phyloP scores from a whole-genome alignment of 2,797 vertebrate genomes.

The Gallirallus australis region DNA sequence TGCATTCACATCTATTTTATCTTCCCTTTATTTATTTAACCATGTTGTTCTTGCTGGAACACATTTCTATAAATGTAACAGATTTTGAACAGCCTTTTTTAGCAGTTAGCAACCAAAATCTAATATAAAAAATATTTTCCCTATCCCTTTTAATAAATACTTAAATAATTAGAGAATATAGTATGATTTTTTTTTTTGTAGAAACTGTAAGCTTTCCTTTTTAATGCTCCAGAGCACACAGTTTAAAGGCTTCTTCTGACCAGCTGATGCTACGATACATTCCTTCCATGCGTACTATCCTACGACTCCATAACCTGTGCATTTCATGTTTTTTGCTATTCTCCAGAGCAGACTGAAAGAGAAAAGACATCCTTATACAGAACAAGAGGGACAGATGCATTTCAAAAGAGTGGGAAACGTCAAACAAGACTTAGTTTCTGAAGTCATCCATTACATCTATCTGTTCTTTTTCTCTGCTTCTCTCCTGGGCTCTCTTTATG shows the following conservation, averaged over 20 bases:
- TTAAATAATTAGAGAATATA: background rate
- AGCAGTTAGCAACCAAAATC: background rate
- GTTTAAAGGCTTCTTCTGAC: background rate
- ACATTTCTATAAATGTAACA: background rate
- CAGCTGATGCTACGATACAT: background rate
- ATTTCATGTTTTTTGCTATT: background rate
- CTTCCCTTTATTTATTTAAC: constrained; percentile 68
- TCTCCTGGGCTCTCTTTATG: background rate
- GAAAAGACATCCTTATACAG: background rate
- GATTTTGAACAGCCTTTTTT: background rate
- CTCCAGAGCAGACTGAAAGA: background rate
- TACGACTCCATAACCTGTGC: accelerated
- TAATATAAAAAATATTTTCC: background rate
- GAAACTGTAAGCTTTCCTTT: background rate
- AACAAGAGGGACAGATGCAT: background rate
- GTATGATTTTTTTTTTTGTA: background rate
- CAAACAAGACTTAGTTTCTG: background rate
- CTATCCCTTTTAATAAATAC: background rate
- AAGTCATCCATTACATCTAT: background rate
- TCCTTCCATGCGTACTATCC: background rate
- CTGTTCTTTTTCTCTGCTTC: background rate
- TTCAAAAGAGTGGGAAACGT: background rate
- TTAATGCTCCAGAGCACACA: background rate
- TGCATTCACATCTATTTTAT: constrained; percentile 41
- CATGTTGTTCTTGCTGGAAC: background rate